Base-by-base conservation (phyloP, 2,113 vertebrate species). In the Rhabdornis inornatus region DNA sequence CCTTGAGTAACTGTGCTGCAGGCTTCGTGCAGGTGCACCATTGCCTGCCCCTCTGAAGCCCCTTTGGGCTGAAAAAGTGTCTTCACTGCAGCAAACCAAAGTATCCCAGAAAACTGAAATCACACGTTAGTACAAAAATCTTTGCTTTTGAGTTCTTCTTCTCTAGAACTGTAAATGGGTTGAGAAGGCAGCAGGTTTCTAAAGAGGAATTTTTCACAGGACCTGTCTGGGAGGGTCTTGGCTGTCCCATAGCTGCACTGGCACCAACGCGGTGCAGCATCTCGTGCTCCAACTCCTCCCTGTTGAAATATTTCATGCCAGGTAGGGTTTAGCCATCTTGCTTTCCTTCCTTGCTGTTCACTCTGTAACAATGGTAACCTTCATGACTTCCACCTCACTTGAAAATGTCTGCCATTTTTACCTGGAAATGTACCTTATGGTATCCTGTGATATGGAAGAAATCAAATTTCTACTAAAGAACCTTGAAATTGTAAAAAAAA, bases 261-360 rank as follows among this genome's bases (percentile, higher is more conserved):
- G 13, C 33, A 86, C 23, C 8, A 27, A 11, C 2, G 3, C 2
- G 0, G 5, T 4, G 2, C 24, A 40, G 31, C 20, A 11, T 56
- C 14, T 56, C 31, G 25, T 35, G n/a, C 23, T 35, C 4, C 33
- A 60, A 10, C 11, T 2, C 1, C 22, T n/a, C 52, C n/a, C 21
- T 70, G 45, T 14, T 31, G 1, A 56, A 72, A 4, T 15, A 63
- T 7, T 35, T 89, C 2, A 3, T 80, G 21, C 14, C 24, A 31
- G 40, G 13, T 22, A 50, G 14, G 6, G 2, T 53, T 88, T 44
- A 71, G 27, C 33, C 39, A 80, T 16, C 18, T 53, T 94, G 47
- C 14, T 82, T 70, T 55, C 57, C 39, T 86, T 85, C 37, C 31
- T 64, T 85, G 19, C 22, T 64, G 4, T 72, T 89, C 50, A 19